These are phyloP conservation scores for Lytechinus variegatus DNA, from an alignment of 35 echinoderm and acorn worm species.

Conservation along the genomic window DNA sequence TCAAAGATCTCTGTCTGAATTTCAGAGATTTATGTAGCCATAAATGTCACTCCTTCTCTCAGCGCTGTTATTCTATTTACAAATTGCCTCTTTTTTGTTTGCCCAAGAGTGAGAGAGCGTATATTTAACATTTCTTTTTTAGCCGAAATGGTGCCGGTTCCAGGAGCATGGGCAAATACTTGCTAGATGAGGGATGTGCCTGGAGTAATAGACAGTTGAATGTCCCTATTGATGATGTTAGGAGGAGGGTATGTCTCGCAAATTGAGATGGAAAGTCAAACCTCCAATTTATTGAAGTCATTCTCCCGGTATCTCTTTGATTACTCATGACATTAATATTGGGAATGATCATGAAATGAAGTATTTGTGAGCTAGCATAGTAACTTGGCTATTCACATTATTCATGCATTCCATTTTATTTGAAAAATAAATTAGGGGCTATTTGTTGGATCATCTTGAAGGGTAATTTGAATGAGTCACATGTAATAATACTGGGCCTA, in stretches of 20 bases:
- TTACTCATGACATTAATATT: not conserved
- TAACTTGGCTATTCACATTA: not conserved
- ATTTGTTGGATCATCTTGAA: not conserved
- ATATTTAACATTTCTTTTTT: not conserved
- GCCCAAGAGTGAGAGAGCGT: constrained; percentile 17
- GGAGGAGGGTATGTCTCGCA: not conserved
- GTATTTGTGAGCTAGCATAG: not conserved
- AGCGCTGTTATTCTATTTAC: constrained; percentile 37
- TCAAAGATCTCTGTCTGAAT: not conserved
- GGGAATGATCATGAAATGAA: not conserved
- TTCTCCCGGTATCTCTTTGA: not conserved
- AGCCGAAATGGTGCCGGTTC: not conserved
- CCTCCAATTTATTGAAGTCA: not conserved
- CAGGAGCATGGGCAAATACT: not conserved
- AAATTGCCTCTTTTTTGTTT: constrained; percentile 30
- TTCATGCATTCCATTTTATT: not conserved
- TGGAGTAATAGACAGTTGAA: not conserved
- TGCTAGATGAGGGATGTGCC: not conserved
- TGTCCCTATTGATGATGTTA: not conserved
- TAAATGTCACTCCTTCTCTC: constrained; percentile 27
- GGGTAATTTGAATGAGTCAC: not conserved
- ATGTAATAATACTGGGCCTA: not conserved
- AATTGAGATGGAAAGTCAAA: not conserved
- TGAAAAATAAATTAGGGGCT: not conserved
- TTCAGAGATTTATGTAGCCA: constrained; percentile 37